phyloP scores from a whole-genome alignment of 1,140 invertebrate species.

The Scaptomyza montana region DNA sequence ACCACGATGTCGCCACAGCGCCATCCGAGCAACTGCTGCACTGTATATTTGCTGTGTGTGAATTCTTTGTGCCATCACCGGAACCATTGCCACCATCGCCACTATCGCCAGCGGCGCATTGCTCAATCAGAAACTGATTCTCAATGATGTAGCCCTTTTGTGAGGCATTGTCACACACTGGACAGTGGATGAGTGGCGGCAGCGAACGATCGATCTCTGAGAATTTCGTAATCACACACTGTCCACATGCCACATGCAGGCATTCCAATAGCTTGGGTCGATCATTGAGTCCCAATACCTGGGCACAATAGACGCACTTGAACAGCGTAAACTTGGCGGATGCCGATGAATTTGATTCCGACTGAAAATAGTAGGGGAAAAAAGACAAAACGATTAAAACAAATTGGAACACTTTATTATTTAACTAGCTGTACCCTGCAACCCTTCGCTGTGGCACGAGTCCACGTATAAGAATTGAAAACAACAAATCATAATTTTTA shows the following conservation, averaged over 20 bases:
- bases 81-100: slow-evolving; percentile 62
- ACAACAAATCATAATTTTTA: too few relatives aligned
- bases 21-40: slow-evolving; percentile 94
- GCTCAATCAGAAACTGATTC: slow-evolving; percentile 90
- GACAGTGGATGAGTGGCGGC: slow-evolving; percentile 84
- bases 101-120: slow-evolving; percentile 79
- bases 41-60: slow-evolving; percentile 60
- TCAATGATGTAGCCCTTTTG: slow-evolving; percentile 88
- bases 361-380: slow-evolving; percentile 47
- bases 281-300: slow-evolving; percentile 86
- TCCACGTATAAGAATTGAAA: too few relatives aligned
- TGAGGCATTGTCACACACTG: slow-evolving; percentile 87
- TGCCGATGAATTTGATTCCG: slow-evolving; percentile 78
- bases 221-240: slow-evolving; percentile 90
- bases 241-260: slow-evolving; percentile 91
- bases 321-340: slow-evolving; percentile 84
- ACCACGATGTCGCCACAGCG: slow-evolving; percentile 92
- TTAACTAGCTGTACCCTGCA: too few relatives aligned
- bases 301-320: slow-evolving; percentile 88
- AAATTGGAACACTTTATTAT: too few relatives aligned
- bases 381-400: background rate
- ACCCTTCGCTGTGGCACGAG: too few relatives aligned
- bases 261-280: slow-evolving; percentile 93
- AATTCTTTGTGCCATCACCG: slow-evolving; percentile 54
- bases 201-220: slow-evolving; percentile 85